Evolutionary conservation across 2,888 invertebrate species (phyloP).

Genomic region (Theretra japonica): DNA sequence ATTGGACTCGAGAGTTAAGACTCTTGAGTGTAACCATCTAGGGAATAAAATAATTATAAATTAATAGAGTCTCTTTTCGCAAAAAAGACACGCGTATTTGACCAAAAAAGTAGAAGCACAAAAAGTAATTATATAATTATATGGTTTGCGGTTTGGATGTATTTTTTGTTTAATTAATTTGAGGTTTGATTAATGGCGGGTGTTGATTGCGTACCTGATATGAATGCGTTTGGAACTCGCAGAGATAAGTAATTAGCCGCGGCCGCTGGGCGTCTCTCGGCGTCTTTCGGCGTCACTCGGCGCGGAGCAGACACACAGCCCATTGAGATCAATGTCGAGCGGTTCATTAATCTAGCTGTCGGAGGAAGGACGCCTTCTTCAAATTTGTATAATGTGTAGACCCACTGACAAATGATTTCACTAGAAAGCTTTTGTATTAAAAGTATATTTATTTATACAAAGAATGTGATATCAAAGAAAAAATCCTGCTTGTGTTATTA

Average conservation of each 20-base stretch:
- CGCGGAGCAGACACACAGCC: background rate
- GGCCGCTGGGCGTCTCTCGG: no score
- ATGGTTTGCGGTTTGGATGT: no score
- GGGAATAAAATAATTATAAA: background rate
- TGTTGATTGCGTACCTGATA: background rate
- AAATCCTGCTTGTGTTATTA: no score
- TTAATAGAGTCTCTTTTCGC: no score
- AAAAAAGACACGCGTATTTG: no score
- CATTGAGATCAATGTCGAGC: slow-evolving; percentile 10
- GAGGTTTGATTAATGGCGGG: background rate
- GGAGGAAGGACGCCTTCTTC: background rate
- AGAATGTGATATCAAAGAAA: no score
- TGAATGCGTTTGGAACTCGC: background rate
- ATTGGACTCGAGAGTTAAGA: background rate
- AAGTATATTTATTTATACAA: no score
- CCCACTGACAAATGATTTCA: background rate
- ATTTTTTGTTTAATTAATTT: background rate
- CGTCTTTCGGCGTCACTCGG: no score
- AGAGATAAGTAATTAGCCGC: slow-evolving; percentile 18
- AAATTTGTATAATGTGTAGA: slow-evolving; percentile 5
- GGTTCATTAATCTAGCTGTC: slow-evolving; percentile 19
- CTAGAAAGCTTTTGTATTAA: no score
- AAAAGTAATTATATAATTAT: no score
- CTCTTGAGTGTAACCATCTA: background rate
- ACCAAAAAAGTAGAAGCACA: no score